Evolutionary conservation across 2,888 invertebrate species (phyloP).

Genomic region (Prosopocoilus inquinatus): DNA sequence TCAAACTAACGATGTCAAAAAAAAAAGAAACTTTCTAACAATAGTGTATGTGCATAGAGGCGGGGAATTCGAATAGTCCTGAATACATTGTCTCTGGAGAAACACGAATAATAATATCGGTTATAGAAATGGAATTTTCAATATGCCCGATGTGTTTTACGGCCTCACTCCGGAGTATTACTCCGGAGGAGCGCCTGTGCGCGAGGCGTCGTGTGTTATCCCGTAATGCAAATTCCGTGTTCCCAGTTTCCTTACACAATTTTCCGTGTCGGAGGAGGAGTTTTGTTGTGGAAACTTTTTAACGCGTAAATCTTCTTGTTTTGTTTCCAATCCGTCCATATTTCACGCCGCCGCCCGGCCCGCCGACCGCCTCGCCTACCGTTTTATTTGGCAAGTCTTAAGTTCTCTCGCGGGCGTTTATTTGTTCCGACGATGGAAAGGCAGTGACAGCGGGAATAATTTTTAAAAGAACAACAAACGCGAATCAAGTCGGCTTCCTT

Average conservation of each 20-base stretch:
- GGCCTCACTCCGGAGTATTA: neutral
- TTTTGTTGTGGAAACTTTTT: neutral
- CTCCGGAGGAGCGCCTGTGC: neutral
- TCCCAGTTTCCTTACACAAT: conserved; percentile 2
- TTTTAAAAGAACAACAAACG: too few relatives aligned
- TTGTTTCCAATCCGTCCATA: neutral
- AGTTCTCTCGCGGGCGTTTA: too few relatives aligned
- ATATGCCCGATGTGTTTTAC: conserved; percentile 1
- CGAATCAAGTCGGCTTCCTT: too few relatives aligned
- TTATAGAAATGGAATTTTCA: conserved; percentile 4
- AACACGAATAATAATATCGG: neutral
- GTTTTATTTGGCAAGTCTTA: neutral
- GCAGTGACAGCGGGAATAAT: too few relatives aligned
- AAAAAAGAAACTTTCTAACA: too few relatives aligned
- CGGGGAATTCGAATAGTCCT: too few relatives aligned
- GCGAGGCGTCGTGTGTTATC: neutral
- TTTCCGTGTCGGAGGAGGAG: neutral
- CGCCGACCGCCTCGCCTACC: conserved; percentile 1
- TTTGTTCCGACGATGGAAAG: too few relatives aligned
- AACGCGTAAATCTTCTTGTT: neutral
- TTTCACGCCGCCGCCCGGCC: neutral
- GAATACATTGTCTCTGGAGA: too few relatives aligned
- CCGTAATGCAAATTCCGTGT: conserved; percentile 12
- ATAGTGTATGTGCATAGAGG: too few relatives aligned
- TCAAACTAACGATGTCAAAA: too few relatives aligned